A percentile compares a stretch with the other conserved stretches of the same genome.
Evolutionary conservation across 30 jellyfish, hydroid and myxozoan species (phyloP).

Genomic region (Aurelia coerulea): DNA sequence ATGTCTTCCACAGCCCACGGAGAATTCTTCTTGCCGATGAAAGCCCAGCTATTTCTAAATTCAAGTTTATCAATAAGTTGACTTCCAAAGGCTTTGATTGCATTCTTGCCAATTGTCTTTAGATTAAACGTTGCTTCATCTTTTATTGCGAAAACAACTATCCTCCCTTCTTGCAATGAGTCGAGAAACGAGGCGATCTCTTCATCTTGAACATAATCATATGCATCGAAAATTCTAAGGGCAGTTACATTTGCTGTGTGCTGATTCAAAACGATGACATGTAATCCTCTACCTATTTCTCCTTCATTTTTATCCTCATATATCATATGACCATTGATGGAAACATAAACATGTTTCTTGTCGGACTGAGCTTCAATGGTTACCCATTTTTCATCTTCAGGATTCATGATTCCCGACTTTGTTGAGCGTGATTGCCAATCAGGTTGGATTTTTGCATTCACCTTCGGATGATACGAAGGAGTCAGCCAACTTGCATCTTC

Average conservation of each 20-base stretch:
- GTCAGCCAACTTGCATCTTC: too few relatives aligned
- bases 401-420: too few relatives aligned
- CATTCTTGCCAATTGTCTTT: constrained; percentile 57
- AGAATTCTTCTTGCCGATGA: constrained; percentile 45
- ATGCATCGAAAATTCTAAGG: constrained; percentile 75
- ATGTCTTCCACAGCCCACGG: constrained; percentile 78
- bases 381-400: background rate
- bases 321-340: constrained; percentile 75
- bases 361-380: constrained; percentile 78
- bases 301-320: constrained; percentile 39
- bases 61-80: constrained; percentile 55
- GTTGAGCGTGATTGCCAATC: too few relatives aligned
- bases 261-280: constrained; percentile 82
- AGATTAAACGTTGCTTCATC: constrained; percentile 88
- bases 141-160: constrained; percentile 70
- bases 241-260: constrained; percentile 84
- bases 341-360: constrained; percentile 67
- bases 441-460: too few relatives aligned
- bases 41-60: constrained; percentile 92
- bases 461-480: too few relatives aligned
- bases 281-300: constrained; percentile 82
- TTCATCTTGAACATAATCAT: constrained; percentile 69
- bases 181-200: constrained; percentile 71
- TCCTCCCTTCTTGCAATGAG: constrained; percentile 78
- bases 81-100: constrained; percentile 78